These are phyloP conservation scores for Microhierax caerulescens DNA, from an alignment of 2,797 vertebrate species.

Conservation along the genomic window DNA sequence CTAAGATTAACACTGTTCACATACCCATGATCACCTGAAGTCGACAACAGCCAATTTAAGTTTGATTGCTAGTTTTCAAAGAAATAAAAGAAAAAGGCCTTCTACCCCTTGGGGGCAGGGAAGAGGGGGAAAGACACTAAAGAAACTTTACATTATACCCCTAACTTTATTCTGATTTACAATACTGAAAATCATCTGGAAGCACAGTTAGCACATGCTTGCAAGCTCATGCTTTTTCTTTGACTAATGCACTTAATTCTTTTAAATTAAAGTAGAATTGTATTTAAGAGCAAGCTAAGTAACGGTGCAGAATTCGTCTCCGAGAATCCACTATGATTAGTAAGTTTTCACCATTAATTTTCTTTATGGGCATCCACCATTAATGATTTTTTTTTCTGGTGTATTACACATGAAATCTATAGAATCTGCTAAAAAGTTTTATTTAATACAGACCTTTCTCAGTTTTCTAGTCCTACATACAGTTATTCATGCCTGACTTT, in stretches of 20 bases:
- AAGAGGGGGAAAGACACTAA: accelerated
- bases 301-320: not conserved
- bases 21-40: not conserved
- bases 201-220: not conserved
- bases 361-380: not conserved
- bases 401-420: not conserved
- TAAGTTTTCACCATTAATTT: not conserved
- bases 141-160: not conserved
- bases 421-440: not conserved
- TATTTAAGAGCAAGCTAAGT: not conserved
- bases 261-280: not conserved
- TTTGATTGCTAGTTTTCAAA: not conserved
- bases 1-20: not conserved
- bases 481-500: not conserved
- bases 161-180: not conserved
- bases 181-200: not conserved
- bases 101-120: not conserved
- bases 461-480: not conserved
- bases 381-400: not conserved
- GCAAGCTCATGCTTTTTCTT: not conserved
- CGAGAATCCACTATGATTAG: not conserved
- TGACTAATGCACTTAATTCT: not conserved
- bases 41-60: not conserved
- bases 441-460: not conserved
- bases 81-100: not conserved